Evolutionary conservation across 2,797 vertebrate genomes (phyloP), one percentile per base, ranked within the genome.

Genomic region (Spondyliosoma cantharus): DNA sequence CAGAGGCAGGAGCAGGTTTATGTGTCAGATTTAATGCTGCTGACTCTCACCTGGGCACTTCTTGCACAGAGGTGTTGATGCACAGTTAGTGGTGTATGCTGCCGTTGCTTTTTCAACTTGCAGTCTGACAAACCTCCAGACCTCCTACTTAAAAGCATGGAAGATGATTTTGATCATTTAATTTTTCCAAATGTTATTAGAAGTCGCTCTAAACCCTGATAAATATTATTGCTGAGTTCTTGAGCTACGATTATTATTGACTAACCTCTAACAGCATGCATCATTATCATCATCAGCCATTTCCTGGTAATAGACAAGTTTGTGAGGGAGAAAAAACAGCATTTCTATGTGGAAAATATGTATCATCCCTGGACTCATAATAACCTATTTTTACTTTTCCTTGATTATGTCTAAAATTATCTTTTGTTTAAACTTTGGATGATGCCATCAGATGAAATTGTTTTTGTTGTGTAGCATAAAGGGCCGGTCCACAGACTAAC

Each of bases 51-150:
- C 14, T 9, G 27, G 64, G 19, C 67, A 49, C 52, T 24, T 76
- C 25, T 53, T 50, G 45, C 58, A 50, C 48, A 61, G 50, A 57
- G 5, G 56, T 74, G 82, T 78, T 75, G 16, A 53, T 60, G 61
- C 48, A 6, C 42, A 53, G 45, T n/a, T 29, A 48, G 45, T 17
- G 32, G 32, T 63, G 24, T 59, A 0, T 24, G 8, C n/a, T 12
- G 27, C 63, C 58, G 29, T 16, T 17, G 24, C 37, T 22, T 57
- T 57, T 27, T 65, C 17, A 54, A 22, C 8, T 15, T 58, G 43
- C 49, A 16, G 20, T 19, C 4, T 56, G 61, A 66, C 29, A 74
- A 69, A 74, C 7, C 15, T 5, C 16, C n/a, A 29, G 43, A 64
- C 63, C 43, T 65, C 17, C 16, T 45, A 17, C 52, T 45, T 16